These are phyloP conservation scores for Acanthisitta chloris DNA, from an alignment of 2,113 vertebrate genomes.

Conservation along the genomic window DNA sequence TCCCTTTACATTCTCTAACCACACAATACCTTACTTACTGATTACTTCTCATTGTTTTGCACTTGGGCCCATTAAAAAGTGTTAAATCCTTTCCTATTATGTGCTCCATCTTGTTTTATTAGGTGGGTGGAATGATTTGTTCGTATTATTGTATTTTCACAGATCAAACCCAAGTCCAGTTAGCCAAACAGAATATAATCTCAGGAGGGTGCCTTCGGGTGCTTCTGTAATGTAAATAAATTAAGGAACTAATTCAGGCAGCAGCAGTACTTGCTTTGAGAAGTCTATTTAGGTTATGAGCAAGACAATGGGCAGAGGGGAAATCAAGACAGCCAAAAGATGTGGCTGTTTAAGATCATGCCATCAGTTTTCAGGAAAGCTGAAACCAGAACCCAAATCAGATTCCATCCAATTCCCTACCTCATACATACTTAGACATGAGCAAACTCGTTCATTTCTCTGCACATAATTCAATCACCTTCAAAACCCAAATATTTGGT, in stretches of 20 bases:
- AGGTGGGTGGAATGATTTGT: constrained; percentile 16
- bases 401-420: not conserved
- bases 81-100: not conserved
- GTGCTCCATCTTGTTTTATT: not conserved
- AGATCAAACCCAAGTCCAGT: not conserved
- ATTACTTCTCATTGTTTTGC: constrained; percentile 6
- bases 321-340: not conserved
- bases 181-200: not conserved
- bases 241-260: not conserved
- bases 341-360: not conserved
- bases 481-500: not conserved
- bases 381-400: not conserved
- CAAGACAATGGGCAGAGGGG: not conserved
- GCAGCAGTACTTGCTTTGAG: not conserved
- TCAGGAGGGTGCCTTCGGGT: constrained; percentile 22
- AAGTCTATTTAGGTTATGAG: not conserved
- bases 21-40: not conserved
- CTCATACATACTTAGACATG: not conserved
- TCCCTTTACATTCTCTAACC: not conserved
- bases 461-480: not conserved
- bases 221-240: constrained; percentile 38
- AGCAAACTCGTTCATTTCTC: not conserved
- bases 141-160: constrained; percentile 2
- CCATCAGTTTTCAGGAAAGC: not conserved
- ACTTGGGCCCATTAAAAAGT: not conserved